Conservation (phyloP, 2,888 invertebrate genomes). For the Mesochorus sp. region DNA sequence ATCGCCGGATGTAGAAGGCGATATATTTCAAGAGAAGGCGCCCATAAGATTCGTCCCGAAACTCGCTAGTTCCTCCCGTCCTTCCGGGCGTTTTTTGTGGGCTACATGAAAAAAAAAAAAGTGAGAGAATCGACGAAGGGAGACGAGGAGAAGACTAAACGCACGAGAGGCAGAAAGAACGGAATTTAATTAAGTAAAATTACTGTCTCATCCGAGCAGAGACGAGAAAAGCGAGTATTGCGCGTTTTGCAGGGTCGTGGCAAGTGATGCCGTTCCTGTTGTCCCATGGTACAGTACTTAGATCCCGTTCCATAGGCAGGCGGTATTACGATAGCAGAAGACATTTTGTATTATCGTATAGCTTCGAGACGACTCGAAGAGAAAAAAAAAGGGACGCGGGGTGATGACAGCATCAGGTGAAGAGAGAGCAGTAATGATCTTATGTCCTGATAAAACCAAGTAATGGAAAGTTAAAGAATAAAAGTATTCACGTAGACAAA, state of each 20-base stretch:
- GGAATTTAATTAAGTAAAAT: constrained; percentile 81
- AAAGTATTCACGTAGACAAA: not conserved
- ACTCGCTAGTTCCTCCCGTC: not conserved
- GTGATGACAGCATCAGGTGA: constrained; percentile 5
- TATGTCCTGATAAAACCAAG: constrained; percentile 77
- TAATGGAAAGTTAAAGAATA: constrained; percentile 79
- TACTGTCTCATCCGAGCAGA: constrained; percentile 66
- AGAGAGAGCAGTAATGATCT: constrained; percentile 74
- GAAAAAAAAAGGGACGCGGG: not conserved
- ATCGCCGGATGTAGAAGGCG: not conserved
- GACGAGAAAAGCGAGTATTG: constrained; percentile 61
- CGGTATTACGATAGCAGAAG: constrained; percentile 65
- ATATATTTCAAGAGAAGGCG: not conserved
- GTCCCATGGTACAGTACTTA: constrained; percentile 31
- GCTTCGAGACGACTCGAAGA: constrained; percentile 36
- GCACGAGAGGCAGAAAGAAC: constrained; percentile 78
- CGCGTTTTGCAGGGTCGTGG: constrained; percentile 26
- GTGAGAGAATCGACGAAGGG: constrained; percentile 9
- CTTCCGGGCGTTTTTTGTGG: not conserved
- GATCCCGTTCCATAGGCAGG: constrained; percentile 62
- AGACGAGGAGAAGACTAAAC: constrained; percentile 18
- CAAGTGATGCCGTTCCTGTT: constrained; percentile 29
- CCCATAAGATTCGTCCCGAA: not conserved
- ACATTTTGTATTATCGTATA: constrained; percentile 62
- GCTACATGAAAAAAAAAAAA: not conserved